Conservation (phyloP, 2,797 vertebrate genomes). For the Mus caroli region DNA sequence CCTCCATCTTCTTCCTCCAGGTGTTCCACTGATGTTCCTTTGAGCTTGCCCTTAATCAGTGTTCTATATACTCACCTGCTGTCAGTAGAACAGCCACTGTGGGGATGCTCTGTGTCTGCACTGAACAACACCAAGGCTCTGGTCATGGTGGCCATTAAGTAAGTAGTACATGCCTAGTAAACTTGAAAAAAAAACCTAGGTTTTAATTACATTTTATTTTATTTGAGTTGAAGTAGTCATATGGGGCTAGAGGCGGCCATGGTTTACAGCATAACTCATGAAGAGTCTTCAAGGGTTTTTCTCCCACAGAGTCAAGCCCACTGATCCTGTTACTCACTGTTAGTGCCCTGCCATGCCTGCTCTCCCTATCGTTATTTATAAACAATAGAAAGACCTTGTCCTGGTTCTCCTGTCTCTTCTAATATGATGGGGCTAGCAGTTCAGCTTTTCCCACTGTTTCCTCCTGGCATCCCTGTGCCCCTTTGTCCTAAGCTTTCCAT, state of each 20-base stretch:
- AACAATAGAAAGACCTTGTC: background rate
- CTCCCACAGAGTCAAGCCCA: background rate
- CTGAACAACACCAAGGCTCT: background rate
- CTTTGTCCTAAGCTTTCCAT: background rate
- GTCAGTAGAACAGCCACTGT: background rate
- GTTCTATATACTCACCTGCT: background rate
- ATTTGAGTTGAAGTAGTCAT: slow-evolving; percentile 2
- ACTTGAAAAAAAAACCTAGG: background rate
- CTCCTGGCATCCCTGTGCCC: background rate
- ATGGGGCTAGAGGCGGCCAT: background rate
- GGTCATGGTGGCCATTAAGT: background rate
- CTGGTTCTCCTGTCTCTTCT: background rate
- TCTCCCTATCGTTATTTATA: slow-evolving; percentile 7
- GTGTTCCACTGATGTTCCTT: background rate
- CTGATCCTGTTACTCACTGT: background rate
- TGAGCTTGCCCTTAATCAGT: background rate
- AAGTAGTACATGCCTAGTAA: background rate
- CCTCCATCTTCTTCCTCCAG: background rate
- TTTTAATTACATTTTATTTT: slow-evolving; percentile 43
- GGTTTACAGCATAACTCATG: background rate
- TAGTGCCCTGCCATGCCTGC: background rate
- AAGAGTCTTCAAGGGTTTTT: background rate
- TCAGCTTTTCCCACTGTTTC: slow-evolving; percentile 30
- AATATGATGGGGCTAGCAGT: background rate
- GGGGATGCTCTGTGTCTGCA: background rate